Evolutionary conservation across 53 echinoderm and acorn worm genomes (phyloP), one percentile per base, ranked within the genome.

Genomic region (Mesocentrotus franciscanus): DNA sequence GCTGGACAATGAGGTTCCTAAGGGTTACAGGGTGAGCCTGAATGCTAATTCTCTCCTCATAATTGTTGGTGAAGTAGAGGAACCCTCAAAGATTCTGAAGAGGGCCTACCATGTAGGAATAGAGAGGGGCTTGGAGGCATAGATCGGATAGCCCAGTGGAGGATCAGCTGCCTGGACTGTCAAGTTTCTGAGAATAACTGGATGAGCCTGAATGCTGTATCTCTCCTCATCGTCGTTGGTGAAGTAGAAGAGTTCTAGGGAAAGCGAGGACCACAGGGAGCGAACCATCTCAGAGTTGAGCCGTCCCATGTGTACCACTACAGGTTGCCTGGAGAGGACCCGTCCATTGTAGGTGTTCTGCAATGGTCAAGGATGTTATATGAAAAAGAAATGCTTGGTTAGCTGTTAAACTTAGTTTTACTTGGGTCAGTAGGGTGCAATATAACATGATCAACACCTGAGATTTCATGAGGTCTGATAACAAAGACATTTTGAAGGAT

Each of bases 211-310:
- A 76, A 98, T 98, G 96, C 98, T 99, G 96, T 98, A 98, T 29
- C 98, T 95, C 85, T 99, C 99, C 90, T 99, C 99, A 89, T 99
- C 99, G 78, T 99, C 99, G 68, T 99, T 99, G 94, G 99, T 99
- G 97, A 98, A 98, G 96, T 99, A 99, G 36, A 99, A 95, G 59
- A 98, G 90, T 85, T 99, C 99, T 75, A 97, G 95, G 4, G 98
- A 96, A 56, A 98, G 95, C 0, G 98, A 97, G 17, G 99, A 96
- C 99, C 99, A 99, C 10, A 97, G 96, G 4, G 97, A 95, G 18
- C 97, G 96, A 33, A 99, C 97, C 95, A 99, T 96, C 92, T 99
- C 99, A 16, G 96, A 79, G 92, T 98, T 99, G 13, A 99, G 96
- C 59, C 95, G 83, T 60, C 99, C 99, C n/a, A 99, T 95, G 96